A percentile compares a stretch with the other conserved stretches of the same genome.
phyloP scores from a whole-genome alignment of 2,797 vertebrate genomes.

The Acropternis orthonyx region DNA sequence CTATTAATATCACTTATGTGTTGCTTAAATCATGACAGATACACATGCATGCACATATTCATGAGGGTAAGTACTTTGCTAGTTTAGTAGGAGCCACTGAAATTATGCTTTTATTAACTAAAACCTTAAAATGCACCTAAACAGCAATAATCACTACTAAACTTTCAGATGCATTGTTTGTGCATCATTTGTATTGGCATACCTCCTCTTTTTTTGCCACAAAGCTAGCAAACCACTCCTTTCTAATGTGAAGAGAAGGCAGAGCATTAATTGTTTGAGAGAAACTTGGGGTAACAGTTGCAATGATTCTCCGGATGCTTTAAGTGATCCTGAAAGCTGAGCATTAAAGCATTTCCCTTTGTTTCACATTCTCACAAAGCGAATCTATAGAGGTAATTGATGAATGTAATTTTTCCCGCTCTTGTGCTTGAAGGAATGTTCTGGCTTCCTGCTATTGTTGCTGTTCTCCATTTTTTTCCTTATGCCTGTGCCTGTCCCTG shows the following conservation, averaged over 20 bases:
- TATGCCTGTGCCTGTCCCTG: not conserved
- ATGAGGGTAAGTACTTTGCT: not conserved
- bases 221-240: not conserved
- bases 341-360: conserved; percentile 19
- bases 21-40: not conserved
- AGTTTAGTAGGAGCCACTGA: not conserved
- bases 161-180: not conserved
- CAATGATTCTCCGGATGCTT: not conserved
- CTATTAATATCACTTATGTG: not conserved
- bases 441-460: not conserved
- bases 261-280: not conserved
- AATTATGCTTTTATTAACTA: not conserved
- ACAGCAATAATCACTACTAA: not conserved
- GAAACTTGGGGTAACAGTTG: not conserved
- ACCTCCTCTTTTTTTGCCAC: not conserved
- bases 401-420: accelerated
- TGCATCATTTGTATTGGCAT: not conserved
- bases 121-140: not conserved
- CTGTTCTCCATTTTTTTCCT: not conserved
- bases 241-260: not conserved
- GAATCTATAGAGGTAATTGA: not conserved
- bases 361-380: not conserved
- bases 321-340: not conserved
- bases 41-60: not conserved
- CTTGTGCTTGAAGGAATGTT: not conserved